Base-by-base conservation (phyloP, 2,797 vertebrate species). In the Ceyx erithaca region DNA sequence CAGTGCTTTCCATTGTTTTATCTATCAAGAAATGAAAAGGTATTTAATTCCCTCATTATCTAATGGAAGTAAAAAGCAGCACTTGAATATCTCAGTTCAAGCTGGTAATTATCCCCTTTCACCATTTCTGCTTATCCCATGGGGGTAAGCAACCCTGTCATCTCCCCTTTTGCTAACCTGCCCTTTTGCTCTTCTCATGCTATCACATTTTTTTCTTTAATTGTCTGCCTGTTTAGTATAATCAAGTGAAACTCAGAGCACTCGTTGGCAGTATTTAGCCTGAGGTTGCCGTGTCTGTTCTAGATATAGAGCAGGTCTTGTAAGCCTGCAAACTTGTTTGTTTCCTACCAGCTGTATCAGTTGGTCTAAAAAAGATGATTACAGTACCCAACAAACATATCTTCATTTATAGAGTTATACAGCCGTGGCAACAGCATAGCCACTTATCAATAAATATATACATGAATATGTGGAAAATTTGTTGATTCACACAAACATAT, bases 291-390 rank as follows among this genome's bases (percentile, higher is more conserved):
- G 67, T 4, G 30, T 68, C 81, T 87, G 84, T 71, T 95, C 68
- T 75, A 90, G 79, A 73, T 78, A 43, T 77, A 54, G 68, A 82
- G 33, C 64, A 80, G 41, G 41, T 22, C 71, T 85, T 73, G 64
- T 77, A 75, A 77, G 49, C 58, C 68, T 93, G 33, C 10, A 70
- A 95, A 49, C 16, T 21, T 18, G 2, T 76, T 90, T 81, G 59
- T 61, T 94, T 92, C 69, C 84, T 87, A 93, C 68, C 86, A 92
- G 90, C 64, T 95, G 45, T 82, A 92, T 90, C 86, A 90, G 75
- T 67, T 77, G n/a, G 37, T 77, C 68, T 90, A 77, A 88, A 93
- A 94, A 94, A 92, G 84, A 85, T 89, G 79, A 77, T 90, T 92
- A 52, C 57, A 89, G 45, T 40, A 95, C 37, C 64, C 57, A 67